phyloP scores from a whole-genome alignment of 2,888 invertebrate species.

The Caenorhabditis virilis region DNA sequence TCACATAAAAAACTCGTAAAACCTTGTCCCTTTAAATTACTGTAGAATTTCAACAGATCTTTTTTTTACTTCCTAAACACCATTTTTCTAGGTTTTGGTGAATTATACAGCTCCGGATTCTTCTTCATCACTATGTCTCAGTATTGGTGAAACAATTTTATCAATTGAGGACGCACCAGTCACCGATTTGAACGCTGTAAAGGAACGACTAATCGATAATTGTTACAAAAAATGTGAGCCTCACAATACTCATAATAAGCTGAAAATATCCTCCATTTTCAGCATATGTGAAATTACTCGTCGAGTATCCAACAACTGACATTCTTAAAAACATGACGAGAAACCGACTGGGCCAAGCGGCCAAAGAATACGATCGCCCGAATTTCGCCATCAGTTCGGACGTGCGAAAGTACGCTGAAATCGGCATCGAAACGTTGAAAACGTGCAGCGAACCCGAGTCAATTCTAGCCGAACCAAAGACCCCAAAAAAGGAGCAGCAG shows the following conservation, averaged over 20 bases:
- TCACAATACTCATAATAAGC: no score
- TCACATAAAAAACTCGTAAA: no score
- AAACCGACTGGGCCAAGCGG: not conserved
- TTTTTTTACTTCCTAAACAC: not conserved
- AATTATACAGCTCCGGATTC: not conserved
- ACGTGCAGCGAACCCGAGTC: not conserved
- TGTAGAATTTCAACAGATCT: no score
- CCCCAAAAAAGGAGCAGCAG: no score
- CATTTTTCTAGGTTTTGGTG: not conserved
- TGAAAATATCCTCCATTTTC: no score
- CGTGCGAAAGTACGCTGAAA: not conserved
- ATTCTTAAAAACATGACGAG: not conserved
- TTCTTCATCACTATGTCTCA: not conserved
- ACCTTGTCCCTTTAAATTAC: no score
- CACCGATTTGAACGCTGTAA: not conserved
- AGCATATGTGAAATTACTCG: not conserved
- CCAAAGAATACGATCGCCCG: not conserved
- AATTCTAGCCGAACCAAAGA: not conserved
- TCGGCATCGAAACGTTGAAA: not conserved
- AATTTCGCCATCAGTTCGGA: not conserved
- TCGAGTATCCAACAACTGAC: slow-evolving; percentile 1
- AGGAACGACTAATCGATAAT: not conserved
- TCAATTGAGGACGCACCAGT: not conserved
- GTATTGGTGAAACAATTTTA: slow-evolving; percentile 1
- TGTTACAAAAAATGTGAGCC: not conserved